phyloP scores from a whole-genome alignment of 2,113 vertebrate genomes.

The Hippocampus comes region DNA sequence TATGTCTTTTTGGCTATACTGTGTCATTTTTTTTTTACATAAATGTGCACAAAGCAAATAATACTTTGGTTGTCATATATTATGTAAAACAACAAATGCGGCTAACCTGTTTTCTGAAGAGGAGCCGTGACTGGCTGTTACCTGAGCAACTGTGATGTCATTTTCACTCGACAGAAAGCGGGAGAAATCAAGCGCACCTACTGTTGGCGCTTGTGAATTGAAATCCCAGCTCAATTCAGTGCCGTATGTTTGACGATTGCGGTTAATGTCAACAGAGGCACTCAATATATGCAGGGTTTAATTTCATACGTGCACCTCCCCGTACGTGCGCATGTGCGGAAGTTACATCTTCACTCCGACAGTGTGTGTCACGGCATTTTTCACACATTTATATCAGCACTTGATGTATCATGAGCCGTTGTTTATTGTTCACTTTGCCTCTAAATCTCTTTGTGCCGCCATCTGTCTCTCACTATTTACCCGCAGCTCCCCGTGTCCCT shows the following conservation, averaged over 20 bases:
- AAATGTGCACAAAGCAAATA: no score
- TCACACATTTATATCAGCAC: slow-evolving; percentile 3
- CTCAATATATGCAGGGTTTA: background rate
- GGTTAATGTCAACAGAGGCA: background rate
- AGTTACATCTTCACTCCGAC: background rate
- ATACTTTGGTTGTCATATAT: no score
- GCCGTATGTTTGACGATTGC: background rate
- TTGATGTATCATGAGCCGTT: slow-evolving; percentile 11
- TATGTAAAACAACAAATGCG: no score
- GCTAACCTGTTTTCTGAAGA: no score
- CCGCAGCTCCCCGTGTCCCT: slow-evolving; percentile 10
- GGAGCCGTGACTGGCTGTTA: no score
- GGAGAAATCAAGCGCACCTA: no score
- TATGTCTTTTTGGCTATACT: no score
- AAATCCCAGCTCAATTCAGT: background rate
- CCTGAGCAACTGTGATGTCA: no score
- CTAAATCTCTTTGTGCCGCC: slow-evolving; percentile 6
- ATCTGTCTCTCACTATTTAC: slow-evolving; percentile 12
- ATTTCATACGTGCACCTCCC: no score
- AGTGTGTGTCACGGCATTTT: background rate
- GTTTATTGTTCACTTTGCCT: background rate
- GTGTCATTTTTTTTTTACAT: no score
- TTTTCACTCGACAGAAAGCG: no score
- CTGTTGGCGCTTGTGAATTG: no score
- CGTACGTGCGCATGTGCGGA: background rate